These are phyloP conservation scores for Phalacrocorax brasilianus DNA, from an alignment of 2,113 vertebrate genomes.

Conservation along the genomic window DNA sequence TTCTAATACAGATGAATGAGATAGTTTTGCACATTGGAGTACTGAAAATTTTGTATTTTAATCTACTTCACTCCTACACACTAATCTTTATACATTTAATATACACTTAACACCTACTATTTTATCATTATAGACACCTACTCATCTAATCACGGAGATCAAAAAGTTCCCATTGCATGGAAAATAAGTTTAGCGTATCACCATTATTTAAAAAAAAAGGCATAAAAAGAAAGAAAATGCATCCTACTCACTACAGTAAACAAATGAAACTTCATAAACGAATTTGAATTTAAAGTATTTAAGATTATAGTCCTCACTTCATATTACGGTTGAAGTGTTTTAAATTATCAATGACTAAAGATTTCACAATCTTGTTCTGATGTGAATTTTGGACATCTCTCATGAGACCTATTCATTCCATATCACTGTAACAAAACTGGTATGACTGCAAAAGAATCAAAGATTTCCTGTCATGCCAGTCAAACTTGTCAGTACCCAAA, in stretches of 20 bases:
- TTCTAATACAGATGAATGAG: background rate
- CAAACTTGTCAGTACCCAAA: background rate
- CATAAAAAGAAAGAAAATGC: background rate
- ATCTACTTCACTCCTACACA: background rate
- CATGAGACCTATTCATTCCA: background rate
- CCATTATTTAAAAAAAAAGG: background rate
- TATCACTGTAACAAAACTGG: background rate
- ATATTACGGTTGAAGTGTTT: background rate
- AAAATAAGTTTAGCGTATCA: background rate
- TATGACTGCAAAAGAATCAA: background rate
- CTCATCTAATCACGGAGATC: background rate
- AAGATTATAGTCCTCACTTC: background rate
- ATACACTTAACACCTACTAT: background rate
- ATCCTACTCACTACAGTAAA: background rate
- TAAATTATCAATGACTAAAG: background rate
- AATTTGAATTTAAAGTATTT: background rate
- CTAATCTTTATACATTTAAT: background rate
- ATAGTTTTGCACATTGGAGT: background rate
- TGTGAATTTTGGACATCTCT: background rate
- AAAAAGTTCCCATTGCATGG: background rate
- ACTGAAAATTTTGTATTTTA: background rate
- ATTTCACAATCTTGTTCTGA: background rate
- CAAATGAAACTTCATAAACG: background rate
- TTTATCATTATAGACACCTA: conserved; percentile 7
- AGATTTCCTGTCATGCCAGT: background rate